Evolutionary conservation across 2,888 invertebrate species (phyloP), one percentile per base, ranked within the genome.

Genomic region (Phortica magna): DNA sequence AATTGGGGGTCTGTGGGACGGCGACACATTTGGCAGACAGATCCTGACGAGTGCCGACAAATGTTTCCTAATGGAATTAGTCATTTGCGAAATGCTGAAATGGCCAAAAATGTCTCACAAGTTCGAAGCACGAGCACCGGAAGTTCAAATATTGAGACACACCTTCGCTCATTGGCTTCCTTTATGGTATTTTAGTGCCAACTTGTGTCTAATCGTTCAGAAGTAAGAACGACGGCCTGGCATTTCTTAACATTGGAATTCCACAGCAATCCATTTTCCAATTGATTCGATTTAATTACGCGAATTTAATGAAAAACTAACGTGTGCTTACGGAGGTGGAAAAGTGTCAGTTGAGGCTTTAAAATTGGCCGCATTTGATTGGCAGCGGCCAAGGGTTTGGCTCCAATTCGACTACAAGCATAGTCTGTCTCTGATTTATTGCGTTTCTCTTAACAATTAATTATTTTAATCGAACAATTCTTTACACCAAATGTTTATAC

Each of bases 351-450:
- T 14, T 14, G 55, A 17, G 55, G n/a, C 17, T 17, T 17, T 55
- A 19, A 22, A 17, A 19, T 61, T 61, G 61, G 65, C 41, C 65
- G 65, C 39, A n/a, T 41, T 67, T 67, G 65, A 67, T 67, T 67
- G 65, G 17, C 65, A 67, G 65, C 41, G 65, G 41, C 14, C 31
- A 41, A 67, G 41, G 65, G 65, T 41, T 67, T 67, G 17, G 65
- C 41, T 14, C 55, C 7, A 55, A 55, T 1, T 17, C 14, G 14
- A 17, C 55, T 17, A 55, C 17, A 31, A 31, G 31, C 31, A 31
- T 17, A 19, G 59, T 59, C 9, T 0, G 22, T 7, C 12, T 19
- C 65, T 67, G 65, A 67, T 67, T 67, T 67, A 67, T 17, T 12
- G 41, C 65, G n/a, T 39, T 67, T 67, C 12, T 67, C 42, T 41